Conservation (phyloP, 2,888 invertebrate genomes). For the Pyrochroa serraticornis region DNA sequence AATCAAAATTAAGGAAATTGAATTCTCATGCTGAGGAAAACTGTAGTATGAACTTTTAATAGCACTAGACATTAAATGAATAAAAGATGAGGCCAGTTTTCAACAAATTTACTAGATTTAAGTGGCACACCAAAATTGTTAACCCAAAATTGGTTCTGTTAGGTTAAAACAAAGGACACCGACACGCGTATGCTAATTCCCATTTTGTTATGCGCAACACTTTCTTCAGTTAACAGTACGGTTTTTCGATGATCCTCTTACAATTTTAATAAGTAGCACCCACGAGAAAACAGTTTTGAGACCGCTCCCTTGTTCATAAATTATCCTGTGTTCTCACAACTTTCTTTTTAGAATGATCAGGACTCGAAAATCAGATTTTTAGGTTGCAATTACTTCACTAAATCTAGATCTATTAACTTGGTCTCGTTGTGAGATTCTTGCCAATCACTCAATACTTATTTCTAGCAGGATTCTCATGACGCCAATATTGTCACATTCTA, state of each 20-base stretch:
- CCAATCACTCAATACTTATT: conserved; percentile 30
- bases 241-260: conserved; percentile 31
- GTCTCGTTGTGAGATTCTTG: background rate
- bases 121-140: background rate
- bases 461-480: conserved; percentile 28
- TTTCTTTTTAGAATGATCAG: background rate
- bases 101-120: too few species aligned
- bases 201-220: conserved; percentile 39
- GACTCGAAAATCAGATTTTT: too few species aligned
- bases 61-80: too few species aligned
- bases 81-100: too few species aligned
- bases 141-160: too few species aligned
- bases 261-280: conserved; percentile 13
- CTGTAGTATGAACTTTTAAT: too few species aligned
- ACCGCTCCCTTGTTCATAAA: background rate
- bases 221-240: conserved; percentile 40
- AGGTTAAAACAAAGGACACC: background rate
- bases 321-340: background rate
- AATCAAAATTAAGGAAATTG: too few species aligned
- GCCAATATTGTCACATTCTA: conserved; percentile 9
- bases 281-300: conserved; percentile 23
- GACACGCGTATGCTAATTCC: background rate
- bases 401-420: too few species aligned
- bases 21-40: too few species aligned
- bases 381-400: too few species aligned